These are phyloP conservation scores for Synanthedon tipuliformis DNA, from an alignment of 2,888 invertebrate species.

Conservation along the genomic window DNA sequence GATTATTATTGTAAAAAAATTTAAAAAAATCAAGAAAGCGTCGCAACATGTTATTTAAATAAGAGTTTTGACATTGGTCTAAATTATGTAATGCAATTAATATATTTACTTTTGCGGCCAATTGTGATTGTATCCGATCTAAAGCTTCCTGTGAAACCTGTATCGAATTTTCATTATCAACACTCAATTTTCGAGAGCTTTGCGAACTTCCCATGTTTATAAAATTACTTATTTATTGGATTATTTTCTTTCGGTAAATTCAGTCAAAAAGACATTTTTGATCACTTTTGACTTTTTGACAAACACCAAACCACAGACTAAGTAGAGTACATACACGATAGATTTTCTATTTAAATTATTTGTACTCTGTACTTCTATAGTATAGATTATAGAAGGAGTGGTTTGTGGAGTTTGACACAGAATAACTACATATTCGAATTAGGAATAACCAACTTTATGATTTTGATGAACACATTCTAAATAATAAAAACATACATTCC, in stretches of 20 bases:
- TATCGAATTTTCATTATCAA: slow-evolving; percentile 62
- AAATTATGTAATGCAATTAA: slow-evolving; percentile 61
- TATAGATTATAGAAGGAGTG: too few species aligned
- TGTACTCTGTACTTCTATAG: too few species aligned
- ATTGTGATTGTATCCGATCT: slow-evolving; percentile 57
- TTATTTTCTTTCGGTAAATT: slow-evolving; percentile 48
- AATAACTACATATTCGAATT: too few species aligned
- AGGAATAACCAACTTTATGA: too few species aligned
- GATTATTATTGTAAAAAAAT: background rate
- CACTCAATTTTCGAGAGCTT: slow-evolving; percentile 65
- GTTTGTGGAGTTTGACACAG: too few species aligned
- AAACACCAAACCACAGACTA: too few species aligned
- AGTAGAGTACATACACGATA: too few species aligned
- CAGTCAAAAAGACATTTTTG: slow-evolving; percentile 56
- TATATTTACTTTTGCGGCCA: slow-evolving; percentile 53
- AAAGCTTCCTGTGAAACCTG: slow-evolving; percentile 63
- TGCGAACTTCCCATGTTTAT: slow-evolving; percentile 70
- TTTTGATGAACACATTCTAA: too few species aligned
- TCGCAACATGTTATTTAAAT: too few species aligned
- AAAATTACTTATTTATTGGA: slow-evolving; percentile 31
- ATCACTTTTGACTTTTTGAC: background rate
- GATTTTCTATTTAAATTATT: too few species aligned
- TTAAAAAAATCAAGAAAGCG: background rate
- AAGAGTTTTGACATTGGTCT: slow-evolving; percentile 51
- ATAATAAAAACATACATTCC: too few species aligned